Conservation (phyloP, 1,140 invertebrate species). For the Pseudomyrmex gracilis region DNA sequence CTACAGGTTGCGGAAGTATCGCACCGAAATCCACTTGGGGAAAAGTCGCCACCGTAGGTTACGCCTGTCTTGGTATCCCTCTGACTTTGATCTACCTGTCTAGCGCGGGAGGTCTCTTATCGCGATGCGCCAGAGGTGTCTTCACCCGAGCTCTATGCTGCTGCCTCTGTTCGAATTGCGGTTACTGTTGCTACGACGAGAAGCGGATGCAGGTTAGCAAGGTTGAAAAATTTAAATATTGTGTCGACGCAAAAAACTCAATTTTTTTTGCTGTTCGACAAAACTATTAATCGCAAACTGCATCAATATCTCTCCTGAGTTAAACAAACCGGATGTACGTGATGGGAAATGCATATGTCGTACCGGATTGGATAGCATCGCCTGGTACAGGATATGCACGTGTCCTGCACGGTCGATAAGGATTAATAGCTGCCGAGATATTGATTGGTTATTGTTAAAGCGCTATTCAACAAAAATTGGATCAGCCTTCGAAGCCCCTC, state of each 20-base stretch:
- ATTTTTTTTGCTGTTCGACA: neutral
- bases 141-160: slow-evolving; percentile 94
- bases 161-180: slow-evolving; percentile 93
- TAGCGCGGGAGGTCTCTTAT: slow-evolving; percentile 93
- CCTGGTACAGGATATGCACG: slow-evolving; percentile 3
- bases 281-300: slow-evolving; percentile 12
- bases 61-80: slow-evolving; percentile 96
- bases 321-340: slow-evolving; percentile 21
- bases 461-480: slow-evolving; percentile 56
- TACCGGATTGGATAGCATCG: slow-evolving; percentile 45
- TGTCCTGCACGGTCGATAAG: slow-evolving; percentile 36
- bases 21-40: slow-evolving; percentile 92
- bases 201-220: slow-evolving; percentile 88
- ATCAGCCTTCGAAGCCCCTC: slow-evolving; percentile 41
- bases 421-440: slow-evolving; percentile 39
- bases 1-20: slow-evolving; percentile 95
- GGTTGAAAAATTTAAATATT: neutral
- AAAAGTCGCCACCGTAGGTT: slow-evolving; percentile 94
- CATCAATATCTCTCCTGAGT: neutral
- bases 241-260: no score
- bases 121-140: slow-evolving; percentile 93
- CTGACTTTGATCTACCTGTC: slow-evolving; percentile 95
- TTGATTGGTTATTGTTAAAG: slow-evolving; percentile 60
- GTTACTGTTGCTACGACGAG: slow-evolving; percentile 94
- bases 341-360: slow-evolving; percentile 38